Conservation (phyloP, 2,113 vertebrate species). For the Prietella phreatophila region DNA sequence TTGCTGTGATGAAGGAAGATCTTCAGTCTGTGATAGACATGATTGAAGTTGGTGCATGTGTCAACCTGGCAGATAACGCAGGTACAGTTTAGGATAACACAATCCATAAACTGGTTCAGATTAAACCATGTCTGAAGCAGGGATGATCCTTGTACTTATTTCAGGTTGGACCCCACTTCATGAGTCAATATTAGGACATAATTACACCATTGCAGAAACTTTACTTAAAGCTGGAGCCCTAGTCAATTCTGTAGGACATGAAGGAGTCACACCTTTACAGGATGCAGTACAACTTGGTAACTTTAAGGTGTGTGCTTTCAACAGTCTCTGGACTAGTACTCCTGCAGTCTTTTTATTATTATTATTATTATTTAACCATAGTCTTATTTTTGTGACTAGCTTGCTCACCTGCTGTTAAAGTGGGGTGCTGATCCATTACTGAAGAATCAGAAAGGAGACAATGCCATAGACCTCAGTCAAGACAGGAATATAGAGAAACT, state of each 20-base stretch:
- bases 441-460: conserved; percentile 39
- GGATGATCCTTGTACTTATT: not conserved
- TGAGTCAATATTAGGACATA: conserved; percentile 67
- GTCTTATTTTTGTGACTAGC: conserved; percentile 44
- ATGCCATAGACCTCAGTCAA: conserved; percentile 42
- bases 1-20: conserved; percentile 66
- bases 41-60: conserved; percentile 66
- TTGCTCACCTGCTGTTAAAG: conserved; percentile 53
- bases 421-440: conserved; percentile 55
- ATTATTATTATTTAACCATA: not conserved
- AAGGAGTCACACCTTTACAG: conserved; percentile 75
- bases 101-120: not conserved
- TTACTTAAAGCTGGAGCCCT: conserved; percentile 77
- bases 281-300: conserved; percentile 71
- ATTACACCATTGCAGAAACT: conserved; percentile 60
- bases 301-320: conserved; percentile 67
- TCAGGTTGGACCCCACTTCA: conserved; percentile 81
- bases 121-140: not conserved
- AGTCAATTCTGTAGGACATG: conserved; percentile 68
- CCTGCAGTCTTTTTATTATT: not conserved
- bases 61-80: conserved; percentile 74
- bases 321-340: not conserved
- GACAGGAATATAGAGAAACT: conserved; percentile 32
- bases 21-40: conserved; percentile 57
- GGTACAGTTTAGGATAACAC: conserved; percentile 60